Conservation (phyloP, 2,113 vertebrate genomes). For the Poeciliopsis turrubarensis region DNA sequence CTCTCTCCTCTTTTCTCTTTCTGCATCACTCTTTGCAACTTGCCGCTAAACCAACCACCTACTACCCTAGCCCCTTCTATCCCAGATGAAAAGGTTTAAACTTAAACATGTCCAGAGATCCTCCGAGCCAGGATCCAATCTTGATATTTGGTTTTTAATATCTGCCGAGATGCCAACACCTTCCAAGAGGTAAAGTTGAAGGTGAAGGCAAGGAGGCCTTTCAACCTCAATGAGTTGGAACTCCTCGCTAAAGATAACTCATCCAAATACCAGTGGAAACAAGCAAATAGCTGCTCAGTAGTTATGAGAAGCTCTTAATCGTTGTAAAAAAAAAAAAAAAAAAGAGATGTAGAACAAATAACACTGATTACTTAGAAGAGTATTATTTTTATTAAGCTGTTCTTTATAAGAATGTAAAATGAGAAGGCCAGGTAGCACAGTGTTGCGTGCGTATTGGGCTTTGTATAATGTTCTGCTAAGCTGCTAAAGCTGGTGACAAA, state of each 20-base stretch:
- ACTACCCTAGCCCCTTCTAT: conserved; percentile 32
- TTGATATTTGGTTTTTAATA: too few relatives aligned
- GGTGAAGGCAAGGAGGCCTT: neutral
- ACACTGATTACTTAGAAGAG: neutral
- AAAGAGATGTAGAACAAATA: neutral
- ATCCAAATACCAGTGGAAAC: neutral
- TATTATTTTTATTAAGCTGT: neutral
- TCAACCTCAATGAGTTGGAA: too few relatives aligned
- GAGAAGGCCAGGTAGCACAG: too few relatives aligned
- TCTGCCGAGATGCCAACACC: too few relatives aligned
- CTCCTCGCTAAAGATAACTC: too few relatives aligned
- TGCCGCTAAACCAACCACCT: conserved; percentile 25
- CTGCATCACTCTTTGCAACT: conserved; percentile 10
- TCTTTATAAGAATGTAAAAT: too few relatives aligned
- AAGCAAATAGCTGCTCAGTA: neutral
- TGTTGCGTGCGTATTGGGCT: too few relatives aligned
- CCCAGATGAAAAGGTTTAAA: conserved; percentile 49
- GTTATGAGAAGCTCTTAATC: neutral
- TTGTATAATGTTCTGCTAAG: neutral
- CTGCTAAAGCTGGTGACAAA: neutral
- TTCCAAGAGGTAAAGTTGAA: neutral
- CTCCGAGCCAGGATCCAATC: too few relatives aligned
- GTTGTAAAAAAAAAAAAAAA: neutral
- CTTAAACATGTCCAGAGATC: conserved; percentile 42
- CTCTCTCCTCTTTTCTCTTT: conserved; percentile 6